phyloP scores from a whole-genome alignment of 2,113 vertebrate genomes.

The Phyllostomus discolor region DNA sequence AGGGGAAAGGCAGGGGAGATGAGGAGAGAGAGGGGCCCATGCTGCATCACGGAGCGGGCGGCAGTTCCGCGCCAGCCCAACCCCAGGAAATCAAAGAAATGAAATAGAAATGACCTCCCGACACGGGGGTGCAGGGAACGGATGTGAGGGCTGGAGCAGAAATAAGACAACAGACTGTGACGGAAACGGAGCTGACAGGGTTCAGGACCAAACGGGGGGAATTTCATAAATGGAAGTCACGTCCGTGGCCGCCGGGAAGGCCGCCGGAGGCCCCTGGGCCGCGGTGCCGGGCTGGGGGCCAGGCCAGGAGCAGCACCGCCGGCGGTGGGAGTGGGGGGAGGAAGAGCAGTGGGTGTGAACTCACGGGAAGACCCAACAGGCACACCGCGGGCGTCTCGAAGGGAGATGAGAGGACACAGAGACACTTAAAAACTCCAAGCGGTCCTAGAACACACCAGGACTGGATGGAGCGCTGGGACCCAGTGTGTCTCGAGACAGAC shows the following conservation, averaged over 20 bases:
- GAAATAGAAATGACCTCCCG: neutral
- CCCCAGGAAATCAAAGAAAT: neutral
- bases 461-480: neutral
- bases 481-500: neutral
- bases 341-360: neutral
- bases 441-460: neutral
- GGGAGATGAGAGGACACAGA: neutral
- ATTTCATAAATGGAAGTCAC: neutral
- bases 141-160: neutral
- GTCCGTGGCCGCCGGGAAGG: neutral
- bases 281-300: neutral
- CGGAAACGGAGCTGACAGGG: neutral
- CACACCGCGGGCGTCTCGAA: accelerated
- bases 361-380: neutral
- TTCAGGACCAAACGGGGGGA: neutral
- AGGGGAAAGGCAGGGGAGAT: neutral
- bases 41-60: neutral
- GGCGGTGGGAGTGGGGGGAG: neutral
- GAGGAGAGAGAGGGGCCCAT: neutral
- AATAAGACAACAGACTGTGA: neutral
- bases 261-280: neutral
- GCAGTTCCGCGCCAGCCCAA: neutral
- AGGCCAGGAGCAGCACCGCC: neutral
- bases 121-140: neutral
- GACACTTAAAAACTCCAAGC: neutral